Percentiles rank a stretch among this genome's conserved stretches.
phyloP scores from a whole-genome alignment of 2,113 vertebrate species.

The Thinocorus orbignyianus region DNA sequence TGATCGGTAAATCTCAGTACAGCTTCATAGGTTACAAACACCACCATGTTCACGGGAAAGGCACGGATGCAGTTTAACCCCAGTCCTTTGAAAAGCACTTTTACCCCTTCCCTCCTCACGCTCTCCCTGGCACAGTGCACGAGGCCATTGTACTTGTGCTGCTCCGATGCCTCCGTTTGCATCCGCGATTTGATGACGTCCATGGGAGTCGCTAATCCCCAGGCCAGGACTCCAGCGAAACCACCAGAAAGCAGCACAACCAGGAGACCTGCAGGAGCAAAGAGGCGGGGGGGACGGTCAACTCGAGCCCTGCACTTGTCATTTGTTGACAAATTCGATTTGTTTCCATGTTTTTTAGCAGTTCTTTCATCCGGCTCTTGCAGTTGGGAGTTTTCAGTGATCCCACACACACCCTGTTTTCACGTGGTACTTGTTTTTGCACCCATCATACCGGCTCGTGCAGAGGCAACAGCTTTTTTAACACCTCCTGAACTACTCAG shows the following conservation, averaged over 20 bases:
- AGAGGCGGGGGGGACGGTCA: not conserved
- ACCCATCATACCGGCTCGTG: accelerated
- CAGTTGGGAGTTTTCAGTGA: not conserved
- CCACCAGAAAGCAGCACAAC: conserved; percentile 87
- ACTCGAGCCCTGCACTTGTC: not conserved
- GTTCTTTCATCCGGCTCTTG: not conserved
- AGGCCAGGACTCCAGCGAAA: conserved; percentile 83
- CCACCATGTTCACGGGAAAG: conserved; percentile 90
- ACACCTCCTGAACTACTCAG: accelerated
- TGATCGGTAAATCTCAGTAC: conserved; percentile 70
- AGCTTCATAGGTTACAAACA: conserved; percentile 86
- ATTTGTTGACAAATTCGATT: not conserved
- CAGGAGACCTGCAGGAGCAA: conserved; percentile 69
- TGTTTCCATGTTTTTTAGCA: not conserved
- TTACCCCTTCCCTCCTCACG: conserved; percentile 75
- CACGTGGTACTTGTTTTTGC: not conserved
- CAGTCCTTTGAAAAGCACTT: conserved; percentile 88
- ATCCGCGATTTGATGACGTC: conserved; percentile 92
- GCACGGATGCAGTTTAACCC: conserved; percentile 87
- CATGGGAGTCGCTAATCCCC: conserved; percentile 89
- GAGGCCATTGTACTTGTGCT: conserved; percentile 81
- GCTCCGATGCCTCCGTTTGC: conserved; percentile 80
- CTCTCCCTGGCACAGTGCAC: conserved; percentile 84
- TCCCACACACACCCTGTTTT: not conserved
- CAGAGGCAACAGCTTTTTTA: not conserved